Evolutionary conservation across 2,888 invertebrate species (phyloP).

Genomic region (Eupithecia vulgata): DNA sequence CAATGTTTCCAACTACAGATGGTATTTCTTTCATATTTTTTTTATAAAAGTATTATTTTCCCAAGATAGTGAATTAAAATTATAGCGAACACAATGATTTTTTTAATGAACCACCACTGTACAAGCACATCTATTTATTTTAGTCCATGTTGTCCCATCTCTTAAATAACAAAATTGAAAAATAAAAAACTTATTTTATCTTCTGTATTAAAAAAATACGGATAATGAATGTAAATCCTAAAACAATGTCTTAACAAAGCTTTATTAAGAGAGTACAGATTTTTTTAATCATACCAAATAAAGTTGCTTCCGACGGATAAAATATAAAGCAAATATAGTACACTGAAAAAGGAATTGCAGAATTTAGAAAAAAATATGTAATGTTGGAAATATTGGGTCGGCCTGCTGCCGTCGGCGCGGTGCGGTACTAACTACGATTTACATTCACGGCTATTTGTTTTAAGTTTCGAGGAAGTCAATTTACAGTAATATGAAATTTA

Average conservation of each 20-base stretch:
- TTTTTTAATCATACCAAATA: neutral
- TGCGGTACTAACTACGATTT: conserved; percentile 70
- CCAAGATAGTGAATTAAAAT: neutral
- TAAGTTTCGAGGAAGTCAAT: conserved; percentile 47
- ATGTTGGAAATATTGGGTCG: conserved; percentile 44
- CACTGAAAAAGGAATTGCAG: neutral
- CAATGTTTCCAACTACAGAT: conserved; percentile 33
- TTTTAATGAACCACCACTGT: neutral
- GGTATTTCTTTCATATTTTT: neutral
- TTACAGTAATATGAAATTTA: conserved; percentile 59
- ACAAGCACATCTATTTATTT: neutral
- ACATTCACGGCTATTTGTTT: conserved; percentile 73
- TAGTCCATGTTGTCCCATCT: neutral
- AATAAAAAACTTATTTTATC: neutral
- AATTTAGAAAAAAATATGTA: conserved; percentile 14
- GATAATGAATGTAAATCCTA: neutral
- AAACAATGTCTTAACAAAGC: neutral
- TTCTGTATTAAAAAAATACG: neutral
- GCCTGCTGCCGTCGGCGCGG: conserved; percentile 46
- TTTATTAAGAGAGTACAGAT: neutral
- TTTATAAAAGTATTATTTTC: neutral
- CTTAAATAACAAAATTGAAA: neutral
- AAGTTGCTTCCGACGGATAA: neutral
- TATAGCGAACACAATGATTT: neutral
- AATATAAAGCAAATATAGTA: neutral